Evolutionary conservation across 2,113 vertebrate genomes (phyloP).

Genomic region (Mastomys coucha): DNA sequence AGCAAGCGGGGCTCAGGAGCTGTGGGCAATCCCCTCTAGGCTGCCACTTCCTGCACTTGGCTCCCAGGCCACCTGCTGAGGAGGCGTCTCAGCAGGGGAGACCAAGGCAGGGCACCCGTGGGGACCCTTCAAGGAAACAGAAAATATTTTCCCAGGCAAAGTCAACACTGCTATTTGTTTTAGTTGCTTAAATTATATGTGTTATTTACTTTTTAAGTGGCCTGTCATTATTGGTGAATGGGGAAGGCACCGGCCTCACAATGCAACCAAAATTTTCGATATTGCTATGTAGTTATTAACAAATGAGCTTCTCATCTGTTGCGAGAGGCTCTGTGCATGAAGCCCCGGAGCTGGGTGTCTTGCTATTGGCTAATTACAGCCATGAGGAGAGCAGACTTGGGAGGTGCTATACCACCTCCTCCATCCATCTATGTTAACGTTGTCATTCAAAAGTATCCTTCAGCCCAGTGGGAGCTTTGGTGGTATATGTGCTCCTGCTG

Average conservation of each 20-base stretch:
- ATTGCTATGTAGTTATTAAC: conserved; percentile 76
- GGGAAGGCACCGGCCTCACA: conserved; percentile 72
- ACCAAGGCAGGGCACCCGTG: conserved; percentile 60
- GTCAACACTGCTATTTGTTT: conserved; percentile 77
- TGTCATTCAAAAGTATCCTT: background rate
- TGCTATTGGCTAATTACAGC: conserved; percentile 34
- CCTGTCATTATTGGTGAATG: conserved; percentile 83
- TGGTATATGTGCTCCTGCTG: too few species aligned
- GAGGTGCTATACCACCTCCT: background rate
- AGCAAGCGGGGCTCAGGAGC: background rate
- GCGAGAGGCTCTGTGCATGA: background rate
- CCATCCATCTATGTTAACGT: background rate
- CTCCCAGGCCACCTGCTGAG: conserved; percentile 54
- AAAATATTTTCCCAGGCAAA: conserved; percentile 76
- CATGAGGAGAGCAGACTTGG: background rate
- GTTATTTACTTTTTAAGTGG: conserved; percentile 81
- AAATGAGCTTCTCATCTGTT: conserved; percentile 71
- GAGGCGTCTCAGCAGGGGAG: conserved; percentile 70
- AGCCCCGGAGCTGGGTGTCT: background rate
- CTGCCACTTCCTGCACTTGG: background rate
- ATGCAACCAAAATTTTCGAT: conserved; percentile 67
- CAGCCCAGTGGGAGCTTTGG: background rate
- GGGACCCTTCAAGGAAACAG: conserved; percentile 29
- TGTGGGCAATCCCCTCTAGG: background rate
- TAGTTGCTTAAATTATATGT: conserved; percentile 80